Percentiles rank a stretch among this genome's conserved stretches.
Conservation (phyloP, 2,113 vertebrate species). For the Lichenostomus cassidix region DNA sequence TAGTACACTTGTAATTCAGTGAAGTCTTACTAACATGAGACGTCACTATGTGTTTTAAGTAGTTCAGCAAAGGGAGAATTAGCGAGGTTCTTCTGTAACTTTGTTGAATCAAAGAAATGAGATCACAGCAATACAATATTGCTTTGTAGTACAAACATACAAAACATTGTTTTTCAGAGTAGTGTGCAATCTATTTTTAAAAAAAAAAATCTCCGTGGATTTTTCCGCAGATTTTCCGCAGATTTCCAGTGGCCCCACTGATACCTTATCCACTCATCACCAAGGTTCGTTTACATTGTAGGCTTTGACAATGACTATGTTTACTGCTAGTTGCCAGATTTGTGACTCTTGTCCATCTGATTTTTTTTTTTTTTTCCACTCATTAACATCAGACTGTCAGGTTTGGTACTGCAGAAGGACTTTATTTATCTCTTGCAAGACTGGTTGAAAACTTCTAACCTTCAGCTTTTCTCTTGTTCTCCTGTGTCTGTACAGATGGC, state of each 20-base stretch:
- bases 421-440: constrained; percentile 71
- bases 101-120: constrained; percentile 66
- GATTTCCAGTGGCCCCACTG: constrained; percentile 84
- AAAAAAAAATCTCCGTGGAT: constrained; percentile 79
- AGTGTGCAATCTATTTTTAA: constrained; percentile 70
- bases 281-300: constrained; percentile 81
- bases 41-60: constrained; percentile 28
- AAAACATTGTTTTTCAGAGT: constrained; percentile 69
- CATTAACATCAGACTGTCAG: constrained; percentile 72
- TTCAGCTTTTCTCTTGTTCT: constrained; percentile 69
- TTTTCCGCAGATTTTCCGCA: constrained; percentile 84
- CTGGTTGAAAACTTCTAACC: constrained; percentile 66
- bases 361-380: constrained; percentile 66
- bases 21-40: constrained; percentile 59
- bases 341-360: constrained; percentile 73
- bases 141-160: constrained; percentile 61
- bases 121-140: constrained; percentile 64
- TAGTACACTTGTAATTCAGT: constrained; percentile 33
- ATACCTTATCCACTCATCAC: constrained; percentile 85
- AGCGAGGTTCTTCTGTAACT: constrained; percentile 75
- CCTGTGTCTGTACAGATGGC: constrained; percentile 49
- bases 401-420: constrained; percentile 66
- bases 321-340: constrained; percentile 70
- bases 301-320: constrained; percentile 69
- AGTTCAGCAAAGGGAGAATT: constrained; percentile 72